These are phyloP conservation scores for Drosophila sp. DNA, from an alignment of 1,140 invertebrate genomes.

Conservation along the genomic window DNA sequence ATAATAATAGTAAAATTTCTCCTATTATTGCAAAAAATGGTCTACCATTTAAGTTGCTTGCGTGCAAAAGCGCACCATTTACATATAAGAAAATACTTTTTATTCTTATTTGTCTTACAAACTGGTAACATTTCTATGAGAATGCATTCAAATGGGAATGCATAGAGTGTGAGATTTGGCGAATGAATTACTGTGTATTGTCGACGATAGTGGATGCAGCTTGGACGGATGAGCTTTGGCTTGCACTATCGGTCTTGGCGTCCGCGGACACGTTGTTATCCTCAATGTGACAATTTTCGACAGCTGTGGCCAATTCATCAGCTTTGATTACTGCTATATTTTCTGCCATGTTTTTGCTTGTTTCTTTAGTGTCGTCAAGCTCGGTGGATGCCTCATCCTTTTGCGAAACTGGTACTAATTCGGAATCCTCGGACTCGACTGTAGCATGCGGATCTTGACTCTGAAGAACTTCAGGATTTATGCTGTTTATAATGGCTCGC, in stretches of 20 bases:
- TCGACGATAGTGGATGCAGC: constrained; percentile 44
- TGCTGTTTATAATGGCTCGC: constrained; percentile 68
- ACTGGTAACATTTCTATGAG: constrained; percentile 48
- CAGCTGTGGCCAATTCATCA: constrained; percentile 31
- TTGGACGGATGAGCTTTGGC: constrained; percentile 63
- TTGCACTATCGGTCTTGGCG: constrained; percentile 18
- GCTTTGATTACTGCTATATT: constrained; percentile 4
- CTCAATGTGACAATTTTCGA: constrained; percentile 57
- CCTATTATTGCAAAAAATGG: background rate
- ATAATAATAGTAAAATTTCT: background rate
- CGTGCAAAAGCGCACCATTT: constrained; percentile 24
- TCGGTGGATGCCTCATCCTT: background rate
- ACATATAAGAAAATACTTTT: constrained; percentile 66
- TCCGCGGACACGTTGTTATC: constrained; percentile 35
- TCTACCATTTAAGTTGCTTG: constrained; percentile 8
- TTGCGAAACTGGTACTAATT: constrained; percentile 14
- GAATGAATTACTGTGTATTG: constrained; percentile 48
- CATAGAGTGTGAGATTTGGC: constrained; percentile 30
- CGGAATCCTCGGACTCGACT: constrained; percentile 41
- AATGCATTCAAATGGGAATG: constrained; percentile 64
- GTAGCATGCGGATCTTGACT: constrained; percentile 13
- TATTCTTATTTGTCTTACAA: constrained; percentile 34
- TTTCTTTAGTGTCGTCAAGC: background rate
- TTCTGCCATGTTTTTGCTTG: constrained; percentile 1
- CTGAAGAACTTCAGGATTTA: constrained; percentile 68